Conservation (phyloP, 2,113 vertebrate species). For the Clupea harengus region DNA sequence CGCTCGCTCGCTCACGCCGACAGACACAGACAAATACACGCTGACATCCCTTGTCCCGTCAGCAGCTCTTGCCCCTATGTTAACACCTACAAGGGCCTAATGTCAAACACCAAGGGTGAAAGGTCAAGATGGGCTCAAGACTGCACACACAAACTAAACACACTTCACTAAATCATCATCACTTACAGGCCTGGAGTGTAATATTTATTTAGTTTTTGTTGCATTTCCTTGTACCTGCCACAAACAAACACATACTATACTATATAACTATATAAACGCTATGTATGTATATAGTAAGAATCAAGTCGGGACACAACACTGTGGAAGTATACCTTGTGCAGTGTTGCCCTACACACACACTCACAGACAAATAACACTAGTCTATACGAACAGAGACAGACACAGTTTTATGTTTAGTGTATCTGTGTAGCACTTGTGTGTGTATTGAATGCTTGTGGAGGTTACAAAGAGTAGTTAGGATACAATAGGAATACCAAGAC, state of each 20-base stretch:
- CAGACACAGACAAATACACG: background rate
- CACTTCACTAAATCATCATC: background rate
- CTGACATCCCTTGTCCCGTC: slow-evolving; percentile 13
- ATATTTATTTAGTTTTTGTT: background rate
- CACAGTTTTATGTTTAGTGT: background rate
- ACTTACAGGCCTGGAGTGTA: background rate
- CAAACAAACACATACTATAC: background rate
- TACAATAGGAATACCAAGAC: background rate
- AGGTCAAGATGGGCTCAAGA: slow-evolving; percentile 35
- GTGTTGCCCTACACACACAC: background rate
- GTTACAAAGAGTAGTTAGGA: background rate
- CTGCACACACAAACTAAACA: slow-evolving; percentile 8
- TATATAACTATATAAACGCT: too few relatives aligned
- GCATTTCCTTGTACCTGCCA: background rate
- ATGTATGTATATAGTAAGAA: background rate
- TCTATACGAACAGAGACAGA: background rate
- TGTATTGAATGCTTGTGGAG: background rate
- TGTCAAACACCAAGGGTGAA: slow-evolving; percentile 36
- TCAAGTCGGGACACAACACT: background rate
- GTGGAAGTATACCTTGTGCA: background rate
- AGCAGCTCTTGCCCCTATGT: slow-evolving; percentile 23
- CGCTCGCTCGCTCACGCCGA: slow-evolving; percentile 40
- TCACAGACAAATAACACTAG: background rate
- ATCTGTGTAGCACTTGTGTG: background rate
- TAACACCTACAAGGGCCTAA: slow-evolving; percentile 31